A percentile compares a stretch with the other conserved stretches of the same genome.
Conservation (phyloP, 1,140 invertebrate genomes). For the Pollicipes pollicipes region DNA sequence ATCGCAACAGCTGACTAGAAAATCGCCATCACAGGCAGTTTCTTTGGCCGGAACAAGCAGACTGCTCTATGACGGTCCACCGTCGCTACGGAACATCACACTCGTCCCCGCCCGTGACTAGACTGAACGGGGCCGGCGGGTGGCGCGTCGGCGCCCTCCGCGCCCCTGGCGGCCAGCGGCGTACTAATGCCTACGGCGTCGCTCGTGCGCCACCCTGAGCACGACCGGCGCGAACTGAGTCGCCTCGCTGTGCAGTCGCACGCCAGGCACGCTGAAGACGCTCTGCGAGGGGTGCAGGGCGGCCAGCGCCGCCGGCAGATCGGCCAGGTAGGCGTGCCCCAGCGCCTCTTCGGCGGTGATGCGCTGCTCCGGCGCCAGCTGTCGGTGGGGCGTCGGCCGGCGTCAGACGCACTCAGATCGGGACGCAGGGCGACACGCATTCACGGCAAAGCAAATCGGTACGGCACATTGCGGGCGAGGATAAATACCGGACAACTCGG, state of each 20-base stretch:
- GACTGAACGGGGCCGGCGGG: too few species aligned
- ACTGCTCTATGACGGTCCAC: too few species aligned
- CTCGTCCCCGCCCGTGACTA: too few species aligned
- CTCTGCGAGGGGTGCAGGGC: neutral
- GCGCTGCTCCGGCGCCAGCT: neutral
- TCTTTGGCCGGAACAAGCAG: too few species aligned
- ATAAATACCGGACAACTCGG: neutral
- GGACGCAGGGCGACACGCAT: neutral
- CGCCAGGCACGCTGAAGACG: neutral
- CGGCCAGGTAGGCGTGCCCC: neutral
- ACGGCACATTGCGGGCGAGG: neutral
- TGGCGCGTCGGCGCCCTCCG: too few species aligned
- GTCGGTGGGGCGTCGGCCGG: neutral
- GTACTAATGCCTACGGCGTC: neutral
- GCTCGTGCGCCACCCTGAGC: neutral
- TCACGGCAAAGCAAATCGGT: neutral
- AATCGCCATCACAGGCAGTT: too few species aligned
- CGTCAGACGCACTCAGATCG: neutral
- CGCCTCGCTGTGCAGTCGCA: neutral
- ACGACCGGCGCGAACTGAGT: neutral
- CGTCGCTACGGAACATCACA: too few species aligned
- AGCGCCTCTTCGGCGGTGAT: conserved; percentile 2
- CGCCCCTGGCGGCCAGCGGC: neutral
- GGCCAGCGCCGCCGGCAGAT: neutral
- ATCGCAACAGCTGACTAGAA: too few species aligned